Evolutionary conservation across 2,888 invertebrate species (phyloP).

Genomic region (Sarcophaga subvicina): DNA sequence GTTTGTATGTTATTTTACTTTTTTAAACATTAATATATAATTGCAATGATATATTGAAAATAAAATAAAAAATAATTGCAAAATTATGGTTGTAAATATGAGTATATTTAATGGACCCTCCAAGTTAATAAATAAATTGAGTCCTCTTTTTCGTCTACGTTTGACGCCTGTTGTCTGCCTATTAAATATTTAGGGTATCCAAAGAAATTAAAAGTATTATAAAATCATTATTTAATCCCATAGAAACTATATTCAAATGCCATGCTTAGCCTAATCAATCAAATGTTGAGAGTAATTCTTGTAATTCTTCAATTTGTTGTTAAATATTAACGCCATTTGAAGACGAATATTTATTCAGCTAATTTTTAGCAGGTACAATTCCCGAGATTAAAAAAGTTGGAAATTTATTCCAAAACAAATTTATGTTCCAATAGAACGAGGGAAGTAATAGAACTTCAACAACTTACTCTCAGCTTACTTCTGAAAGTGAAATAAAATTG

Average conservation of each 20-base stretch:
- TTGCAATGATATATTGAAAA: background rate
- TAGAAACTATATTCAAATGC: background rate
- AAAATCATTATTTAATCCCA: background rate
- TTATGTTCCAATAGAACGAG: too few species aligned
- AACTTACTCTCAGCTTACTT: too few species aligned
- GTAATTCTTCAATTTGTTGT: background rate
- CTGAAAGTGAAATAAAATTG: too few species aligned
- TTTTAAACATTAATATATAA: background rate
- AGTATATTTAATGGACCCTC: background rate
- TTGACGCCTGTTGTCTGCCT: conserved; percentile 18
- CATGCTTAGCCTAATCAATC: conserved; percentile 1
- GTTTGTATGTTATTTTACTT: too few species aligned
- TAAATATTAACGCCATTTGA: background rate
- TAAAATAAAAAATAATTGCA: background rate
- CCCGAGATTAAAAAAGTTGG: too few species aligned
- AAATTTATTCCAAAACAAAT: too few species aligned
- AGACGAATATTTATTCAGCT: background rate
- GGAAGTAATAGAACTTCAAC: too few species aligned
- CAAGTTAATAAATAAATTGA: background rate
- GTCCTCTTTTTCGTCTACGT: background rate
- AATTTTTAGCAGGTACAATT: too few species aligned
- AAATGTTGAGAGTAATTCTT: background rate
- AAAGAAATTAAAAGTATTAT: background rate
- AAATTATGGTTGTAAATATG: background rate
- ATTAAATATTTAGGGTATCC: background rate